A percentile compares a stretch with the other conserved stretches of the same genome.
Evolutionary conservation across 2,113 vertebrate species (phyloP).

Genomic region (Diadophis punctatus): DNA sequence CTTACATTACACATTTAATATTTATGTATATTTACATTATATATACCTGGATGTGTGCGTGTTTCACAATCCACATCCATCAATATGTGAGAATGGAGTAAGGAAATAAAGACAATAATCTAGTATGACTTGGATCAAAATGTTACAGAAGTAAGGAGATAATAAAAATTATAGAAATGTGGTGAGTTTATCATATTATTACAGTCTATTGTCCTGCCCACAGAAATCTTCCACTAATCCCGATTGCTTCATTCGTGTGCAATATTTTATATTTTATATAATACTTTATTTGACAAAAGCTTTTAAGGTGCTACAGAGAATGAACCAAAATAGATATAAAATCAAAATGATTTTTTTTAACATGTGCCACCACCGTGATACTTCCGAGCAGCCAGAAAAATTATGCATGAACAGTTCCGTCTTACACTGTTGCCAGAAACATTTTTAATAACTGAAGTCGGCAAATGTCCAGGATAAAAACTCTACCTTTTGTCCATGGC

Average conservation of each 20-base stretch:
- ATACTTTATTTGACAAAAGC: background rate
- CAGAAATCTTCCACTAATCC: background rate
- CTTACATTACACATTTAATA: background rate
- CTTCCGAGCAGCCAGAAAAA: background rate
- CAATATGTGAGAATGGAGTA: background rate
- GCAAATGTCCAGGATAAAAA: slow-evolving; percentile 10
- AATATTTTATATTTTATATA: background rate
- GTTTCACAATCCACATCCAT: background rate
- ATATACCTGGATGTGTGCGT: background rate
- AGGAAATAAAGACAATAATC: background rate
- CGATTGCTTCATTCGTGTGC: background rate
- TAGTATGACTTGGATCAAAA: background rate
- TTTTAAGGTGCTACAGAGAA: background rate
- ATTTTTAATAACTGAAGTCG: slow-evolving; percentile 9
- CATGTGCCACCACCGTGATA: background rate
- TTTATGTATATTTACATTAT: background rate
- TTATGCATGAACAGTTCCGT: background rate
- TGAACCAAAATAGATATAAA: background rate
- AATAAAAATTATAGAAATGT: background rate
- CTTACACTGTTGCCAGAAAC: background rate
- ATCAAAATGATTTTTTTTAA: background rate
- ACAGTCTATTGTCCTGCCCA: background rate
- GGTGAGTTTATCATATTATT: background rate
- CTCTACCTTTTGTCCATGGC: background rate
- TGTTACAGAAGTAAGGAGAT: background rate